Evolutionary conservation across 1,140 invertebrate species (phyloP).

Genomic region (Oreohelix idahoensis): DNA sequence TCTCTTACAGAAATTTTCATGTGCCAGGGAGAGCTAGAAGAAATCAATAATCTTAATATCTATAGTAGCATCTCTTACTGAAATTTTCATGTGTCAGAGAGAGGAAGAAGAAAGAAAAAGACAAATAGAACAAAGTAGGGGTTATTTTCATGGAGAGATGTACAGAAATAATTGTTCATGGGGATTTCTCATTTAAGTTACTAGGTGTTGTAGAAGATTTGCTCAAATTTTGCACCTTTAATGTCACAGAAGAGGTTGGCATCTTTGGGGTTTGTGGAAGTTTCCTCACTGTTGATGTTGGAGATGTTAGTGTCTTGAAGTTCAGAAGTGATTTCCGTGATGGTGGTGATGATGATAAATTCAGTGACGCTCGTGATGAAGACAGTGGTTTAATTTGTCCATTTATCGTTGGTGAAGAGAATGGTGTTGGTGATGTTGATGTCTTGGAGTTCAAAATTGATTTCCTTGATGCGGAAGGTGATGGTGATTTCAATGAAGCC

Average conservation of each 20-base stretch:
- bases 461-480: background rate
- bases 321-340: background rate
- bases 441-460: background rate
- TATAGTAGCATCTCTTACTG: too few species aligned
- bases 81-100: too few species aligned
- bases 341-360: background rate
- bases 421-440: conserved; percentile 2
- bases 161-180: background rate
- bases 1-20: too few species aligned
- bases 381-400: background rate
- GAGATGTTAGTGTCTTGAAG: background rate
- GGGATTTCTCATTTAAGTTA: background rate
- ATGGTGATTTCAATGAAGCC: background rate
- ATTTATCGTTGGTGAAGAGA: background rate
- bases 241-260: background rate
- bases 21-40: too few species aligned
- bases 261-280: background rate
- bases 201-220: background rate
- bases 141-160: too few species aligned
- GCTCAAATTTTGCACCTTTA: background rate
- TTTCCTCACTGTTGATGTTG: background rate
- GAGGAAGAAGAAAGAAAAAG: too few species aligned
- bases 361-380: background rate
- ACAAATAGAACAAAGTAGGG: too few species aligned
- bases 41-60: too few species aligned